phyloP scores from a whole-genome alignment of 2,888 invertebrate species.

The Notodonta ziczac region DNA sequence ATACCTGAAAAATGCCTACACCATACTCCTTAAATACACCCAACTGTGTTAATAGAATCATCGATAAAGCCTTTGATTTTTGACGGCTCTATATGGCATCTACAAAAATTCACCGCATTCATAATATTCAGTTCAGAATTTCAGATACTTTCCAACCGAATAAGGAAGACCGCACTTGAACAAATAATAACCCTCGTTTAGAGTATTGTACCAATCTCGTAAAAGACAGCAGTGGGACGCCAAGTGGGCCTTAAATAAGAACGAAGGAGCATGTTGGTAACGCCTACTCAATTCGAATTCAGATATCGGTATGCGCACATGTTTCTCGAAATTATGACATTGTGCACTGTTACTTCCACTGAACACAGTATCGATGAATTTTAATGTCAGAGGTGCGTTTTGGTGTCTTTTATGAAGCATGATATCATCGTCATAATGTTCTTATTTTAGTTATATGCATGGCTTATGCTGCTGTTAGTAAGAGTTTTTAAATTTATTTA shows the following conservation, averaged over 20 bases:
- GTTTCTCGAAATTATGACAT: constrained; percentile 32
- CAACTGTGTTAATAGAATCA: constrained; percentile 38
- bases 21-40: not conserved
- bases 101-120: constrained; percentile 38
- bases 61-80: constrained; percentile 40
- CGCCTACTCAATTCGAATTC: constrained; percentile 52
- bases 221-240: constrained; percentile 54
- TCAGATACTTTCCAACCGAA: constrained; percentile 42
- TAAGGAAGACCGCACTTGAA: constrained; percentile 76
- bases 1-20: no score
- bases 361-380: constrained; percentile 1
- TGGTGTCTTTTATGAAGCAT: constrained; percentile 18
- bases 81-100: constrained; percentile 26
- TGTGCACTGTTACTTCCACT: constrained; percentile 6
- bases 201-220: constrained; percentile 52
- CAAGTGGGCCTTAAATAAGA: constrained; percentile 53
- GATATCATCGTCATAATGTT: constrained; percentile 10
- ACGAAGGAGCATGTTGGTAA: constrained; percentile 44
- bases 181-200: constrained; percentile 62
- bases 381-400: constrained; percentile 14
- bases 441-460: constrained; percentile 7
- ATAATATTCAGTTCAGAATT: constrained; percentile 38
- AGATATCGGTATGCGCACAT: constrained; percentile 38
- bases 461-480: not conserved
- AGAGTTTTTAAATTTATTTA: no score